These are phyloP conservation scores for Epizoanthus stellaris DNA, from an alignment of 92 coral and sea anemone species.

Conservation along the genomic window DNA sequence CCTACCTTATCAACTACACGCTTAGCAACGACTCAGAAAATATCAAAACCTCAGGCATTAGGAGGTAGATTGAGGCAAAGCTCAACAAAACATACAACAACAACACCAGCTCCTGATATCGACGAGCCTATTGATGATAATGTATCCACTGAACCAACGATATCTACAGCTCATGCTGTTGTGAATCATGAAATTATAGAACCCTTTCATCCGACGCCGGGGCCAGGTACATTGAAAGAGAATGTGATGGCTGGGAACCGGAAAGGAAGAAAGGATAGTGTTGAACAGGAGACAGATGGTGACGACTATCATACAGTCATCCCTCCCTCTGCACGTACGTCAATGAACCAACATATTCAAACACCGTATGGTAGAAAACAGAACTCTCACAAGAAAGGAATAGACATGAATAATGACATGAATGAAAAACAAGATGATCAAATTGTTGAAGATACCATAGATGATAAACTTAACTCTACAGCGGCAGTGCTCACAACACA, in stretches of 20 bases:
- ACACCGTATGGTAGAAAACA: background rate
- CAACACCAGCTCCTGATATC: background rate
- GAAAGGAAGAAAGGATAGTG: background rate
- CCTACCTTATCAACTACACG: background rate
- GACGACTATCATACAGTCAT: background rate
- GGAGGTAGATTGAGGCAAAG: background rate
- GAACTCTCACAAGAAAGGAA: no score
- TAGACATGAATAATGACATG: background rate
- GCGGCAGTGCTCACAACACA: background rate
- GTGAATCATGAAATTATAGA: background rate
- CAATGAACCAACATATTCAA: background rate
- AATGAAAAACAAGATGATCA: background rate
- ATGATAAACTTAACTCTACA: conserved; percentile 4
- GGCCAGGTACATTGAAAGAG: background rate
- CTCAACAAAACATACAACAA: background rate
- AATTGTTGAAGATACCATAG: conserved; percentile 18
- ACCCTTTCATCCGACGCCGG: background rate
- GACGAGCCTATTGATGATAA: conserved; percentile 23
- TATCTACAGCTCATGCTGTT: background rate
- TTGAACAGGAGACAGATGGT: background rate
- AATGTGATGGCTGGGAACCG: background rate
- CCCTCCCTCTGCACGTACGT: background rate
- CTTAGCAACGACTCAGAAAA: background rate
- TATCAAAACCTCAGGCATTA: background rate
- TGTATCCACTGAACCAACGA: background rate